Evolutionary conservation across 2,888 invertebrate species (phyloP), one percentile per base, ranked within the genome.

Genomic region (Leptopterna dolabrata): DNA sequence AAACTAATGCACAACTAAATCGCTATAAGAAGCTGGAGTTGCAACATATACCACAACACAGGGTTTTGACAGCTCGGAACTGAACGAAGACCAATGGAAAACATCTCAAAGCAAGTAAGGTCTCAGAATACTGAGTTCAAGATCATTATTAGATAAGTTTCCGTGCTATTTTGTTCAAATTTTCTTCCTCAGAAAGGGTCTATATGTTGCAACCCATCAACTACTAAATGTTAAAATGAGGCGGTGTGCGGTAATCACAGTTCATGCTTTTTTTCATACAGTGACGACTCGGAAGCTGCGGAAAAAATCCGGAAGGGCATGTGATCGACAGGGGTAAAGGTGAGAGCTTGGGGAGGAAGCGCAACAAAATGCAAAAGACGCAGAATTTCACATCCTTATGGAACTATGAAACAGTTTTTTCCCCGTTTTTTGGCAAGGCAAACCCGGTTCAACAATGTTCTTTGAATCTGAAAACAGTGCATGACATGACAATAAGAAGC

Each of bases 131-230:
- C 11, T 41, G 36, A 55, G 27, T 71, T 14, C 24, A n/a, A 41
- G 16, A 29, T 13, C 29, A 16, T 36, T 51, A 80, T 11, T 80
- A 6, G 14, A 55, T 11, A 47, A 9, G 63, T 45, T 71, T 24
- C 27, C 24, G 19, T 24, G 7, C 3, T 24, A 63, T 63, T 63
- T 63, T 24, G 24, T n/a, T n/a, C 6, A 0, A 63, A 24, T 63
- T 24, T 16, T n/a, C 4, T 9, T 63, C 3, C 24, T 24, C 76
- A 55, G 24, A 71, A 88, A 89, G 88, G 88, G 88, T 86, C 88
- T 88, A 89, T 89, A 89, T 89, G 88, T 89, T 89, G 88, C 88
- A 88, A 89, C 86, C 88, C 88, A 82, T 86, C 47, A 24, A 86
- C 51, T 83, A 87, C 76, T 30, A 45, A 24, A 55, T 29, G 55